A percentile compares a stretch with the other conserved stretches of the same genome.
phyloP scores from a whole-genome alignment of 2,888 invertebrate genomes.

The Zeuzera pyrina region DNA sequence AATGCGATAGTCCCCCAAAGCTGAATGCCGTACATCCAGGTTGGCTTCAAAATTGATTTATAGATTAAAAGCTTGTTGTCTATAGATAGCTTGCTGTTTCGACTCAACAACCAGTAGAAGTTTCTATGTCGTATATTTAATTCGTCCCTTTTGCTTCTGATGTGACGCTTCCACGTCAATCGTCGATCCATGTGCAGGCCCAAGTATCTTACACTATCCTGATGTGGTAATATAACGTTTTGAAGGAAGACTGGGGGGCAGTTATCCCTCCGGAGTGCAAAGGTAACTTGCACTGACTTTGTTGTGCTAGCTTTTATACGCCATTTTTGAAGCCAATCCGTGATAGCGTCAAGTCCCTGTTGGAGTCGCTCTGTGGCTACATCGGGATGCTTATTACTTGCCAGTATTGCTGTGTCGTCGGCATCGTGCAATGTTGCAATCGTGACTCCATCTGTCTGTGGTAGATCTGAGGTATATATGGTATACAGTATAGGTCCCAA shows the following conservation, averaged over 20 bases:
- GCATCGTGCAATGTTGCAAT: constrained; percentile 8
- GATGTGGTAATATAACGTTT: constrained; percentile 1
- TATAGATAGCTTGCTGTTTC: too few species aligned
- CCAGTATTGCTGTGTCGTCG: constrained; percentile 11
- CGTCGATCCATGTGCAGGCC: constrained; percentile 3
- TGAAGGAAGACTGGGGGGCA: too few species aligned
- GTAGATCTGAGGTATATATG: too few species aligned
- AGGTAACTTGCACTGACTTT: too few species aligned
- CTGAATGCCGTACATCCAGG: constrained; percentile 12
- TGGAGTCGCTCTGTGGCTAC: too few species aligned
- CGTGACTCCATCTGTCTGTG: background rate
- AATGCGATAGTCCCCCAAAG: constrained; percentile 12
- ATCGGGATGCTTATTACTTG: constrained; percentile 3
- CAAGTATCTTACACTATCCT: constrained; percentile 1
- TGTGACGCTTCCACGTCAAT: constrained; percentile 4
- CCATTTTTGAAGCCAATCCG: constrained; percentile 11
- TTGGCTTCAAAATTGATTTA: constrained; percentile 2
- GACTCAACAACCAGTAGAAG: too few species aligned
- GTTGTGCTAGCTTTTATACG: constrained; percentile 13
- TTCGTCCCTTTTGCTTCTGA: constrained; percentile 2
- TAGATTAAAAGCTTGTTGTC: constrained; percentile 3
- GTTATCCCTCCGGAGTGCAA: too few species aligned
- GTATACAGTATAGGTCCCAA: too few species aligned
- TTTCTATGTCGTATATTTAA: background rate
- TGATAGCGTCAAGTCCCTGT: too few species aligned